Percentiles rank a stretch among this genome's conserved stretches.
Evolutionary conservation across 2,888 invertebrate genomes (phyloP).

Genomic region (Cetonia aurata): DNA sequence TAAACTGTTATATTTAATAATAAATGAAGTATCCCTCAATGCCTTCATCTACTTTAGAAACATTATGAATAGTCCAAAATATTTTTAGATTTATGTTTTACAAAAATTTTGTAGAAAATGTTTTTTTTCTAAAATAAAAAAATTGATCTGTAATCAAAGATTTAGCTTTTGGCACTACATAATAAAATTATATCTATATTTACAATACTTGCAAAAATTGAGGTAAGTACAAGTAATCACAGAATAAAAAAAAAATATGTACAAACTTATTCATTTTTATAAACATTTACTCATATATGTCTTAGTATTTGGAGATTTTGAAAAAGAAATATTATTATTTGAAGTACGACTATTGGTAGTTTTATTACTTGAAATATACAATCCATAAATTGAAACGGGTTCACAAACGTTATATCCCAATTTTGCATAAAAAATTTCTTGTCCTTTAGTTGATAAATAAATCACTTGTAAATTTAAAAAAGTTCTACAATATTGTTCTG

Average conservation of each 20-base stretch:
- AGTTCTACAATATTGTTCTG: constrained; percentile 80
- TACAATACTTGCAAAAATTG: neutral
- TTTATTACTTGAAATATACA: constrained; percentile 51
- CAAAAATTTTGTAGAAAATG: no score
- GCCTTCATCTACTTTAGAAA: no score
- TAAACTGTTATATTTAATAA: no score
- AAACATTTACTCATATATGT: constrained; percentile 60
- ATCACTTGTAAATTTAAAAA: constrained; percentile 74
- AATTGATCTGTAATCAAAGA: no score
- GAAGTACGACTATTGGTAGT: constrained; percentile 12
- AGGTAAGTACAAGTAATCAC: neutral
- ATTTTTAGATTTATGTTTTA: no score
- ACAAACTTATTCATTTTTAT: constrained; percentile 12
- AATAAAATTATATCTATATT: neutral
- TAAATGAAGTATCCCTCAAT: no score
- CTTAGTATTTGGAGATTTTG: constrained; percentile 51
- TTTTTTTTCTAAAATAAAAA: no score
- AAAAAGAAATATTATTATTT: constrained; percentile 22
- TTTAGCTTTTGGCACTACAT: no score
- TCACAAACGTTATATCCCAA: constrained; percentile 79
- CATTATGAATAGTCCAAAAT: no score
- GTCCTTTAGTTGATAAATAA: constrained; percentile 79
- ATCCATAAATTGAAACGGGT: constrained; percentile 79
- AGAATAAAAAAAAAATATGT: constrained; percentile 2
- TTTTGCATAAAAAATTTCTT: constrained; percentile 81